phyloP scores from a whole-genome alignment of 1,140 invertebrate genomes.

The Bombus polaris region DNA sequence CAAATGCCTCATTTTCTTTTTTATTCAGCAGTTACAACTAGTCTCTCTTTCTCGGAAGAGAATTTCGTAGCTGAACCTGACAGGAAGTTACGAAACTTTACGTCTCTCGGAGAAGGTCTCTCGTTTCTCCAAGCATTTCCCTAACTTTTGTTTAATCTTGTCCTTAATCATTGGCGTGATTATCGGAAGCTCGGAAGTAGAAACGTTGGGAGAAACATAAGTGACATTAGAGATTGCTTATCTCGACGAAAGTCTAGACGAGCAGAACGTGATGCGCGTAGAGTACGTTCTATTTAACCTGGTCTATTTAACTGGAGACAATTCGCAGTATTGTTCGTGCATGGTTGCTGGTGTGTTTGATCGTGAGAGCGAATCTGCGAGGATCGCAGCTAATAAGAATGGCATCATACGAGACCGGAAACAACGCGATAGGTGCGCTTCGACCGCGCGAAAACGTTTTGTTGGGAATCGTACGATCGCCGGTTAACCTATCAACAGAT shows the following conservation, averaged over 20 bases:
- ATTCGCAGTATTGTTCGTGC: constrained; percentile 22
- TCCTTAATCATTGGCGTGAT: background rate
- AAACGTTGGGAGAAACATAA: background rate
- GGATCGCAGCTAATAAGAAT: constrained; percentile 69
- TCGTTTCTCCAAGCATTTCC: too few relatives aligned
- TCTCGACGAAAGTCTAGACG: constrained; percentile 3
- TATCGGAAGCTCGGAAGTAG: background rate
- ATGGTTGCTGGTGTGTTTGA: background rate
- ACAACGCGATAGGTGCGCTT: constrained; percentile 17
- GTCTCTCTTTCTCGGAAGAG: background rate
- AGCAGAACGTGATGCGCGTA: background rate
- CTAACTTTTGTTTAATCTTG: background rate
- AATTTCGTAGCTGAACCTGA: background rate
- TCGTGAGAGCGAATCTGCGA: constrained; percentile 28
- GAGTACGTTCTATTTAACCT: background rate
- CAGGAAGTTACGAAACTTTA: background rate
- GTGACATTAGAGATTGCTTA: background rate
- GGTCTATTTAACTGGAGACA: constrained; percentile 13
- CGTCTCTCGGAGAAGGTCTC: background rate
- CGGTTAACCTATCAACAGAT: constrained; percentile 69
- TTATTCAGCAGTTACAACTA: background rate
- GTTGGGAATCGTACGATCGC: constrained; percentile 34
- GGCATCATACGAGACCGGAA: constrained; percentile 66
- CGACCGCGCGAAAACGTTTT: background rate
- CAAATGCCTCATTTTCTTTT: background rate